phyloP scores from a whole-genome alignment of 2,797 vertebrate species.

The Neosilurus hyrtlii region DNA sequence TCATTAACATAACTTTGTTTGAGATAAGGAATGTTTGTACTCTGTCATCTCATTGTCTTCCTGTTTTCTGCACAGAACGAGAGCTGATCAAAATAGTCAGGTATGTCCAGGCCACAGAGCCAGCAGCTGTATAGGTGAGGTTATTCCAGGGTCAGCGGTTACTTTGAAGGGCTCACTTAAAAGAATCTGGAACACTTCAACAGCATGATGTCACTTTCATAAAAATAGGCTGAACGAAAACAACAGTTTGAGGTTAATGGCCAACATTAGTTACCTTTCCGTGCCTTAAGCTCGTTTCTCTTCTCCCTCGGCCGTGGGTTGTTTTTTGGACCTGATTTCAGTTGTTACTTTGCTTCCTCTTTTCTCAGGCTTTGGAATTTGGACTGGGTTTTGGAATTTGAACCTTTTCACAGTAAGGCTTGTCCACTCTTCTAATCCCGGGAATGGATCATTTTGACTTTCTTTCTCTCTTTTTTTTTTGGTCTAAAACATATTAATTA shows the following conservation, averaged over 20 bases:
- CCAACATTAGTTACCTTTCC: slow-evolving; percentile 53
- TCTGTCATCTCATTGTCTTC: slow-evolving; percentile 38
- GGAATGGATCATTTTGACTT: slow-evolving; percentile 9
- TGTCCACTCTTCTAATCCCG: slow-evolving; percentile 9
- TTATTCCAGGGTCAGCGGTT: slow-evolving; percentile 37
- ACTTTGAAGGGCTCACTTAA: slow-evolving; percentile 54
- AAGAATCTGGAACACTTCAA: slow-evolving; percentile 39
- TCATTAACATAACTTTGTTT: slow-evolving; percentile 37
- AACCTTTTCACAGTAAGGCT: neutral
- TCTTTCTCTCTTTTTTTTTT: slow-evolving; percentile 19
- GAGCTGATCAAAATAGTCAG: slow-evolving; percentile 15
- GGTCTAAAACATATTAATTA: slow-evolving; percentile 15
- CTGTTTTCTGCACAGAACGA: slow-evolving; percentile 17
- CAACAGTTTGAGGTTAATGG: slow-evolving; percentile 53
- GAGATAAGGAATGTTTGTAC: slow-evolving; percentile 31
- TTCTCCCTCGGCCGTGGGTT: slow-evolving; percentile 6
- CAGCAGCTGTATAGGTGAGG: slow-evolving; percentile 43
- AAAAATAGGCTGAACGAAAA: slow-evolving; percentile 53
- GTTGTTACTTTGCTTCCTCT: slow-evolving; percentile 39
- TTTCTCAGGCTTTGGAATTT: slow-evolving; percentile 38
- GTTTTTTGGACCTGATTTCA: slow-evolving; percentile 37
- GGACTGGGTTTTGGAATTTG: slow-evolving; percentile 33
- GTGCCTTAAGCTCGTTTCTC: slow-evolving; percentile 50
- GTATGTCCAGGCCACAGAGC: slow-evolving; percentile 26
- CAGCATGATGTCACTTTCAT: slow-evolving; percentile 58